Base-by-base conservation (phyloP, 2,888 invertebrate genomes). In the Drosophila eohydei region DNA sequence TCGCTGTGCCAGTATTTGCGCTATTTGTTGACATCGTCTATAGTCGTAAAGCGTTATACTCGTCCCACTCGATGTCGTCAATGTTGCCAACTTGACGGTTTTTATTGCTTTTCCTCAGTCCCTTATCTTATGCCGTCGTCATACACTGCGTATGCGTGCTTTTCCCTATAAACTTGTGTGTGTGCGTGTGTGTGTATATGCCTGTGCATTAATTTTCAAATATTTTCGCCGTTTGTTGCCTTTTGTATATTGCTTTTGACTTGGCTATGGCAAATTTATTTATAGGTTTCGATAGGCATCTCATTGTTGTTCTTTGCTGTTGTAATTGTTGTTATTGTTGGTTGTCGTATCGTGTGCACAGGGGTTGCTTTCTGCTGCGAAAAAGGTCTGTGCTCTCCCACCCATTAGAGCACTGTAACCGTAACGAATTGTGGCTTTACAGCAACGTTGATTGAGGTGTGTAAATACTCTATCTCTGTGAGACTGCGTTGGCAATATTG, bases 261-360 rank as follows among this genome's bases (percentile, higher is more conserved):
- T 71, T 60, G 65, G 57, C 69, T 43, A 56, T 70, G 71, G 74
- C 71, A 80, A 81, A 80, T 81, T 78, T 81, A 80, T 80, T 81
- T 80, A 80, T 80, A 75, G 80, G 60, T 57, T 71, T 66, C 68
- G 80, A 80, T 80, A 81, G 78, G 74, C 78, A 80, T 80, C 81
- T 67, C 67, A 43, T 72, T 74, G 78, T 72, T 72, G 77, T 68
- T 60, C 51, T 48, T 63, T 63, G 79, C 63, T 48, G 43, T 57
- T 69, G 59, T 75, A 71, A 62, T 71, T 78, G 78, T 69, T 69
- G 57, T 61, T 57, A 11, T 54, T 60, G 46, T 56, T 58, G 44
- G 34, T 36, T 21, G 50, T 34, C 21, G 51, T 51, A 32, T n/a
- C 64, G 40, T 59, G 30, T 60, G 61, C 48, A 64, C 30, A 9